Percentiles rank a stretch among this genome's conserved stretches.
These are phyloP conservation scores for Trematocara macrostoma DNA, from an alignment of 2,113 vertebrate genomes.

Conservation along the genomic window DNA sequence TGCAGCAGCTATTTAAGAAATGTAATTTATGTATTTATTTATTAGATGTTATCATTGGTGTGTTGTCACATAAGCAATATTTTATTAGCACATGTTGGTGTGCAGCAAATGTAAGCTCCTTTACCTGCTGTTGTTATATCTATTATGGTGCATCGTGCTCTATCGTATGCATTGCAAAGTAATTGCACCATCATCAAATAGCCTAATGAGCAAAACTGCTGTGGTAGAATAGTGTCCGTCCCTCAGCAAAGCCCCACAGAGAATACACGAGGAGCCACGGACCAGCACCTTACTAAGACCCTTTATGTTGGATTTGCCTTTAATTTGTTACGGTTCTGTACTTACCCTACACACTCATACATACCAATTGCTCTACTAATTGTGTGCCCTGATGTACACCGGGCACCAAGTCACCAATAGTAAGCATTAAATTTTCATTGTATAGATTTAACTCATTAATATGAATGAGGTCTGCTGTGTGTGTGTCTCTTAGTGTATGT, in stretches of 20 bases:
- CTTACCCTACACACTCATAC: background rate
- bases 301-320: background rate
- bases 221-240: background rate
- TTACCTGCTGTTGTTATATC: background rate
- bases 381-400: constrained; percentile 28
- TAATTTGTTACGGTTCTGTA: background rate
- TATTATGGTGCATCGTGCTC: background rate
- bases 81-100: background rate
- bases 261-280: background rate
- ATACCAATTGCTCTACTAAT: constrained; percentile 10
- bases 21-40: background rate
- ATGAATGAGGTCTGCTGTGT: constrained; percentile 59
- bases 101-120: background rate
- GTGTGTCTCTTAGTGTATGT: background rate
- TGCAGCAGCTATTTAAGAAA: background rate
- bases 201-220: background rate
- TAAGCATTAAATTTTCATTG: constrained; percentile 66
- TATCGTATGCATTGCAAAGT: background rate
- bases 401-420: constrained; percentile 47
- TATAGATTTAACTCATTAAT: constrained; percentile 71
- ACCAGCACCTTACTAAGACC: background rate
- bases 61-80: background rate
- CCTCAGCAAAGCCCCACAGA: background rate
- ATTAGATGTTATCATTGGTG: background rate
- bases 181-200: background rate